Conservation (phyloP, 2,797 vertebrate species). For the Scyliorhinus canicula region DNA sequence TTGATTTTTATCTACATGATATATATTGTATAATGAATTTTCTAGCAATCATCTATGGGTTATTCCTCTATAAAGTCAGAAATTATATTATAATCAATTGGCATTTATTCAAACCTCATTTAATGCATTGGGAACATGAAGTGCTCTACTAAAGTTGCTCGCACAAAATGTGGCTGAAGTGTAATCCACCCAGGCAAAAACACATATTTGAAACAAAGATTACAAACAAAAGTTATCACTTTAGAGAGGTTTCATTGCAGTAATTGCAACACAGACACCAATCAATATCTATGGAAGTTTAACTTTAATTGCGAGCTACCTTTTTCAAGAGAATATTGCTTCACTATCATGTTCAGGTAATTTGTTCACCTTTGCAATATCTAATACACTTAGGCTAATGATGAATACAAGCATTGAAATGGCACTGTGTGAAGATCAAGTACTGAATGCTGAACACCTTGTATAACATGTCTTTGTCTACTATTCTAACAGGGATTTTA, state of each 20-base stretch:
- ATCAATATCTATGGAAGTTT: neutral
- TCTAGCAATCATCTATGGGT: neutral
- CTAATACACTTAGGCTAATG: neutral
- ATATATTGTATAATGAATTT: neutral
- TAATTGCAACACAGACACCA: neutral
- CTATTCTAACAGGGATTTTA: neutral
- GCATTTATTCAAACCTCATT: neutral
- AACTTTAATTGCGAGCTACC: neutral
- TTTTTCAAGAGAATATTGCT: neutral
- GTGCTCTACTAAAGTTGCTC: neutral
- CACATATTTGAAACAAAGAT: neutral
- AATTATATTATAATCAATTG: neutral
- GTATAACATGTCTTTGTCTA: neutral
- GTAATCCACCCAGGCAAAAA: neutral
- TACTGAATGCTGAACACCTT: neutral
- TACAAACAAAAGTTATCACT: neutral
- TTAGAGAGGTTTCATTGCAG: neutral
- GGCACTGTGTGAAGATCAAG: neutral
- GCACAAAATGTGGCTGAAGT: neutral
- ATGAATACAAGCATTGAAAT: neutral
- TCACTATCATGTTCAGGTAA: neutral
- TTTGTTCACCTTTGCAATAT: neutral
- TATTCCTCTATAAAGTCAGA: neutral
- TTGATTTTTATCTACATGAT: neutral
- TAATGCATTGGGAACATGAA: neutral